Base-by-base conservation (phyloP, 2,113 vertebrate genomes). In the Thamnaconus septentrionalis region DNA sequence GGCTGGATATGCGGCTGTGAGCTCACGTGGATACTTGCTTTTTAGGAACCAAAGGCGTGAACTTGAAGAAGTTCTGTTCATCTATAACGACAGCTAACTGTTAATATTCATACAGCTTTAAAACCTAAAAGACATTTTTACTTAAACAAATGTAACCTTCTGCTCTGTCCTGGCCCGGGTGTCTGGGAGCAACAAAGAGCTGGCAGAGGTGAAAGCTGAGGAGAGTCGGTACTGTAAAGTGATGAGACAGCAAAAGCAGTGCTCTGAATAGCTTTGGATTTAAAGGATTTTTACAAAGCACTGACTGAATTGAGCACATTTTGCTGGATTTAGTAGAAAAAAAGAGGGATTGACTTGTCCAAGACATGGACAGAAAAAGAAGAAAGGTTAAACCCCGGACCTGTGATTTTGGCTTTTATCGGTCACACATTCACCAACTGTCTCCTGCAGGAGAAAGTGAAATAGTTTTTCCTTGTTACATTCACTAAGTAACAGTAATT, bases 201-300 rank as follows among this genome's bases (percentile, higher is more conserved):
- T 0, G 3, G 47, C 45, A 56, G 64, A 72, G 55, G 47, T 65
- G 64, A 76, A 62, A 71, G 62, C 47, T 31, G 18, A 31, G 64
- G 54, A 66, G 71, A 56, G 66, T 68, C 76, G 42, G 73, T 50
- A 53, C 78, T 31, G 73, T 64, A 87, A 70, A 83, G 81, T 84
- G 87, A 87, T 87, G 84, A 87, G 70, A 51, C 82, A 79, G 87
- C 84, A 84, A 76, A 86, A 88, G 79, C 77, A 76, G 64, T 73
- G 60, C 53, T 1, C 40, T 84, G 79, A 83, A 78, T 75, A 58
- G 81, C 80, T 48, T 67, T 75, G 79, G 75, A 70, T 66, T 83
- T 86, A 80, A 77, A 72, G 76, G 78, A 57, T 56, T 81, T 82
- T 73, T 59, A 76, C 67, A 67, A 53, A 50, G 55, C 11, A 3